Base-by-base conservation (phyloP, 2,797 vertebrate genomes). In the Schizopygopsis malacanthus region DNA sequence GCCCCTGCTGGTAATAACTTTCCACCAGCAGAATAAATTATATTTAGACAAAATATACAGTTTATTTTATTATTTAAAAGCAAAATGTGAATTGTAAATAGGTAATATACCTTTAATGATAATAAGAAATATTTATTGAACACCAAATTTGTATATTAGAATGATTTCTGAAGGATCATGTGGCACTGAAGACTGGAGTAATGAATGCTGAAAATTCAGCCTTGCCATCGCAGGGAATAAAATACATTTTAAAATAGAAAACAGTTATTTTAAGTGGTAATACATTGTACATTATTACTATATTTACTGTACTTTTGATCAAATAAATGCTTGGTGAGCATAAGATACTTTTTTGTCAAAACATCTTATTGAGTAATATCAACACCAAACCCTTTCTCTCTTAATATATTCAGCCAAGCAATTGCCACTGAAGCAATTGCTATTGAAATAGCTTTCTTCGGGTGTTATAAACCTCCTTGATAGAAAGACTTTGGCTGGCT, bases 371-470 rank as follows among this genome's bases (percentile, higher is more conserved):
- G 9, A 61, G 56, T n/a, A 61, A 61, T 25, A 61, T n/a, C 56
- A 22, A n/a, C 10, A 4, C 13, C 5, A 50, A 50, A 16, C 47
- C 15, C 4, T 16, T 50, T 45, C 9, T 45, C 43, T 11, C 41
- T 43, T 43, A 10, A 45, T 45, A 45, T 45, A 45, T 45, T 2
- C 43, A 11, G n/a, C n/a, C n/a, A 61, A 61, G 10, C 56, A 59
- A 33, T 47, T 80, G n/a, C 79, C n/a, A n/a, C n/a, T n/a, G n/a
- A 61, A 61, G 10, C 56, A 59, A 33, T 47, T 80, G n/a, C 79
- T 13, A 67, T 50, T 50, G 25, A 69, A 81, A 67, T 81, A 9
- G 45, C 43, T 81, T 69, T 50, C 45, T 52, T 28, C 25, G 33
- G 59, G 16, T 65, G 33, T 63, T 7, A 43, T 33, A 47, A 4